Percentiles rank a stretch among this genome's conserved stretches.
phyloP scores from a whole-genome alignment of 2,888 invertebrate genomes.

The Dyspetes luteomarginatus region DNA sequence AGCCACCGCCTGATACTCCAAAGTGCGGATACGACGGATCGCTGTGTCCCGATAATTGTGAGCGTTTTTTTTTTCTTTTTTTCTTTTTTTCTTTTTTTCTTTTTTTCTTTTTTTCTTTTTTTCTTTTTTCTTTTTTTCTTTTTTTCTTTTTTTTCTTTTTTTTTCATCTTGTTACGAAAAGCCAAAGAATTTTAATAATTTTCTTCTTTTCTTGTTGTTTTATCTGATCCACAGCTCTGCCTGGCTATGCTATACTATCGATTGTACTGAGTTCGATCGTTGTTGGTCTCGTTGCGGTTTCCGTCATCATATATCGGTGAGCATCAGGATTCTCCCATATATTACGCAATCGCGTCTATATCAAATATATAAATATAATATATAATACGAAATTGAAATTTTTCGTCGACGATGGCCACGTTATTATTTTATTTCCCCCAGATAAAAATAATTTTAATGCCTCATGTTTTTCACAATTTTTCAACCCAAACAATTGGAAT shows the following conservation, averaged over 20 bases:
- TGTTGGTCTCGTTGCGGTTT: conserved; percentile 87
- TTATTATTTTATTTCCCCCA: too few relatives aligned
- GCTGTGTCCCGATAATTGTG: conserved; percentile 93
- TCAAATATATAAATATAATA: neutral
- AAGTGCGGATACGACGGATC: conserved; percentile 96
- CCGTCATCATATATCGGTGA: conserved; percentile 92
- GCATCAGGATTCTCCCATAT: conserved; percentile 66
- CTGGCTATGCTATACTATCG: conserved; percentile 93
- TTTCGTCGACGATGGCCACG: too few relatives aligned
- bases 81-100: neutral
- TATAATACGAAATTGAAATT: too few relatives aligned
- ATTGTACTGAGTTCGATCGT: conserved; percentile 92
- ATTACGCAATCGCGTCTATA: neutral
- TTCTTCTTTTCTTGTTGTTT: neutral
- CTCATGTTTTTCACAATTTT: too few relatives aligned
- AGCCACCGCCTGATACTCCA: conserved; percentile 95
- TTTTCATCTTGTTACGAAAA: too few relatives aligned
- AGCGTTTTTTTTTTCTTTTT: conserved; percentile 77
- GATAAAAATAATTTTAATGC: too few relatives aligned
- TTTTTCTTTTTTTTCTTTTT: neutral
- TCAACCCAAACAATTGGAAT: too few relatives aligned
- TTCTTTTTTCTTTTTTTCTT: neutral
- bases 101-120: neutral
- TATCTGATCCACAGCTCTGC: conserved; percentile 86
- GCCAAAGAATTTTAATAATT: neutral